phyloP scores from a whole-genome alignment of 2,113 vertebrate species.

The Gallinago paraguaiae region DNA sequence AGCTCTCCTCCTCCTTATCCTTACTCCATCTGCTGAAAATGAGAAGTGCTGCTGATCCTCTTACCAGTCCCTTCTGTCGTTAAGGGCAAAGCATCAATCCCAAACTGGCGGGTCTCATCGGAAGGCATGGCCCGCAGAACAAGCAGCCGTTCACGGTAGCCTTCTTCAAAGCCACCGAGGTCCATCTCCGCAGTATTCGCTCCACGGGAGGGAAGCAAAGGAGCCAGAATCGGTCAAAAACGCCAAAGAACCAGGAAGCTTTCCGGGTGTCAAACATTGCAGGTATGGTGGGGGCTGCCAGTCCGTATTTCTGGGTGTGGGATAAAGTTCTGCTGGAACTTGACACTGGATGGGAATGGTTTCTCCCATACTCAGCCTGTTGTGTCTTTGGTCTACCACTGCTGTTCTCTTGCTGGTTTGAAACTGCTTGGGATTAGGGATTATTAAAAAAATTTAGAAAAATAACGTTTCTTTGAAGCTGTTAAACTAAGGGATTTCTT shows the following conservation, averaged over 20 bases:
- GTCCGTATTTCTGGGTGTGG: accelerated
- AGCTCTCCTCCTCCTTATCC: neutral
- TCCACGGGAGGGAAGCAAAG: slow-evolving; percentile 88
- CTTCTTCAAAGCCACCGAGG: slow-evolving; percentile 97
- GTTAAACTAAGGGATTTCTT: neutral
- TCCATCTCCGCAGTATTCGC: slow-evolving; percentile 93
- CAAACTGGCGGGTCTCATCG: slow-evolving; percentile 88
- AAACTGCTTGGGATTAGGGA: neutral
- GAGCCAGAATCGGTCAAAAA: slow-evolving; percentile 89
- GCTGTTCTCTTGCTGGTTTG: neutral
- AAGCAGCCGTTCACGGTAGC: slow-evolving; percentile 98
- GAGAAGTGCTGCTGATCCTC: neutral
- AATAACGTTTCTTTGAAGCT: neutral
- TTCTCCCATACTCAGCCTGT: neutral
- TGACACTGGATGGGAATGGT: neutral
- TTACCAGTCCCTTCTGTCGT: neutral
- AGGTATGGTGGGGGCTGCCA: slow-evolving; percentile 64
- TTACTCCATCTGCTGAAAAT: neutral
- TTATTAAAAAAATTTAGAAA: neutral
- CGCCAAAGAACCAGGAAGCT: slow-evolving; percentile 89
- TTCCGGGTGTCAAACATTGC: slow-evolving; percentile 87
- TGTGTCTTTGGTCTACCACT: neutral
- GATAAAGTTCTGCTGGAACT: neutral
- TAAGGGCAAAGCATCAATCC: slow-evolving; percentile 93
- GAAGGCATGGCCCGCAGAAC: slow-evolving; percentile 91